Conservation (phyloP, 2,888 invertebrate genomes). For the Penaeus monodon region DNA sequence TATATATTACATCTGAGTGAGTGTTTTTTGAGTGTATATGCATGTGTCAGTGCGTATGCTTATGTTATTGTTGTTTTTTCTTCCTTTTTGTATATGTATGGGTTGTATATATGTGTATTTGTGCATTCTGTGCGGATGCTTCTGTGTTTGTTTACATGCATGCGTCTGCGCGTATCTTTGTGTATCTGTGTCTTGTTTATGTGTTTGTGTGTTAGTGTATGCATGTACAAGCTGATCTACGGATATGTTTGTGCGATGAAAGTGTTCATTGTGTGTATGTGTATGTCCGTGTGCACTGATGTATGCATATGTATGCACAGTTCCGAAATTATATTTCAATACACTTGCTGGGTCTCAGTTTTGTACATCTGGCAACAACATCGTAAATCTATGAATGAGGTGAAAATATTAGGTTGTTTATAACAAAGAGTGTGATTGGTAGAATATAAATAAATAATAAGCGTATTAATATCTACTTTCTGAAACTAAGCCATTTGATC, state of each 20-base stretch:
- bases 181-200: background rate
- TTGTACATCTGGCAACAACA: too few relatives aligned
- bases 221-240: background rate
- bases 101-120: background rate
- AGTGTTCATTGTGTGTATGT: background rate
- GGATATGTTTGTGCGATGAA: background rate
- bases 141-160: background rate
- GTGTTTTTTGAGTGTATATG: background rate
- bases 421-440: too few relatives aligned
- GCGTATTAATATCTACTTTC: too few relatives aligned
- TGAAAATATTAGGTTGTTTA: too few relatives aligned
- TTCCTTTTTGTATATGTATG: background rate
- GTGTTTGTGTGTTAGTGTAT: background rate
- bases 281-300: background rate
- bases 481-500: too few relatives aligned
- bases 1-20: too few relatives aligned
- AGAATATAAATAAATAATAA: too few relatives aligned
- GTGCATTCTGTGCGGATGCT: background rate
- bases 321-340: too few relatives aligned
- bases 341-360: too few relatives aligned
- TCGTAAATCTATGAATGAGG: too few relatives aligned
- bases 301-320: too few relatives aligned
- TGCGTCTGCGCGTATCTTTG: background rate
- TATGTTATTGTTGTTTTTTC: background rate
- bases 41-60: background rate